Percentiles rank a stretch among this genome's conserved stretches.
Evolutionary conservation across 2,888 invertebrate genomes (phyloP).

Genomic region (Chironomus tentans): DNA sequence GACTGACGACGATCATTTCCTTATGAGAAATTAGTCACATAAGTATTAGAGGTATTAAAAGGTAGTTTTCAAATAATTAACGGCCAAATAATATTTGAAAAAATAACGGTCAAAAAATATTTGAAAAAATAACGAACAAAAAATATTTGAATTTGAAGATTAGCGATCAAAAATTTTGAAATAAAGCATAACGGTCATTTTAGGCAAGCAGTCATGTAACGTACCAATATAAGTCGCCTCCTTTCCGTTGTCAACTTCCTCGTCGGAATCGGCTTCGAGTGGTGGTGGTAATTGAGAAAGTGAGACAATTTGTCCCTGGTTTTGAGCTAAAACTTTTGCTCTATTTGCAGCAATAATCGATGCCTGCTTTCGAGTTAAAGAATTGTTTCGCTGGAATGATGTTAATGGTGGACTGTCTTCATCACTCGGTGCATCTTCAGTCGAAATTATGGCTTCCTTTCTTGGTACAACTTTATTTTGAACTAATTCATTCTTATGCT

Average conservation of each 20-base stretch:
- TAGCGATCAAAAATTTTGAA: slow-evolving; percentile 29
- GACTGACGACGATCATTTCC: too few species aligned
- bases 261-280: slow-evolving; percentile 60
- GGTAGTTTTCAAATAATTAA: too few species aligned
- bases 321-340: slow-evolving; percentile 43
- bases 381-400: slow-evolving; percentile 53
- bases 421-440: slow-evolving; percentile 37
- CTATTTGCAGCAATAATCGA: slow-evolving; percentile 50
- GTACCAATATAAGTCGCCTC: not conserved
- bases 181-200: not conserved
- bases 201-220: too few species aligned
- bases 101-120: too few species aligned
- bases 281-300: slow-evolving; percentile 75
- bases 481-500: not conserved
- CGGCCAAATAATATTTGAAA: too few species aligned
- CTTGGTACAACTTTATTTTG: slow-evolving; percentile 25
- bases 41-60: too few species aligned
- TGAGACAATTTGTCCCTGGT: slow-evolving; percentile 49
- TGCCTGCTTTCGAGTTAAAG: slow-evolving; percentile 52
- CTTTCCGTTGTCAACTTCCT: slow-evolving; percentile 40
- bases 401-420: slow-evolving; percentile 42
- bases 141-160: too few species aligned
- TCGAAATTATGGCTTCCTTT: slow-evolving; percentile 16
- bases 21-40: too few species aligned
- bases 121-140: too few species aligned